phyloP scores from a whole-genome alignment of 2,888 invertebrate genomes.

The Artemia sinica region DNA sequence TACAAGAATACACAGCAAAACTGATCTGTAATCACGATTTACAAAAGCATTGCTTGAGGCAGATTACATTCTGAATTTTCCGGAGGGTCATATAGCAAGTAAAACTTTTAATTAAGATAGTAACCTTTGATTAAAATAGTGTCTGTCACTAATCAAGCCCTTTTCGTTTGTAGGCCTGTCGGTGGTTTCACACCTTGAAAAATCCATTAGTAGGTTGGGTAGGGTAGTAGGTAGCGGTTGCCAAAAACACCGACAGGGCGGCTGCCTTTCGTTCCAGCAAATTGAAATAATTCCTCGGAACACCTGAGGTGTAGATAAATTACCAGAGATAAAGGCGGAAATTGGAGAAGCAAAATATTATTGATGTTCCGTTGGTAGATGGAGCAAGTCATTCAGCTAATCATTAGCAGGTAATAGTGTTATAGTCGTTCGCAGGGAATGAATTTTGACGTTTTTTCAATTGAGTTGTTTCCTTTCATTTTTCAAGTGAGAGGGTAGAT shows the following conservation, averaged over 20 bases:
- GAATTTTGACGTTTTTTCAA: conserved; percentile 13
- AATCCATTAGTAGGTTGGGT: conserved; percentile 5
- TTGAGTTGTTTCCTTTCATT: conserved; percentile 14
- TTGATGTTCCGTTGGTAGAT: conserved; percentile 11
- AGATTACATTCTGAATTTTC: no score
- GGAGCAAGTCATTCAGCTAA: conserved; percentile 12
- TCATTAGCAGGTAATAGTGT: conserved; percentile 12
- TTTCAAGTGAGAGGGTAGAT: conserved; percentile 13
- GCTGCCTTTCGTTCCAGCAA: conserved; percentile 12
- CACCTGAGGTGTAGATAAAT: conserved; percentile 13
- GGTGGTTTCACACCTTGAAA: background rate
- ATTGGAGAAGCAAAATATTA: conserved; percentile 14
- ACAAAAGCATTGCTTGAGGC: no score
- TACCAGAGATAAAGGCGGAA: conserved; percentile 14
- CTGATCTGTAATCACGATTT: no score
- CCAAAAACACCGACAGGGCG: conserved; percentile 11
- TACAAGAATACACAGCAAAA: no score
- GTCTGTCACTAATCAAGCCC: no score
- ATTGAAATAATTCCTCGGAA: conserved; percentile 14
- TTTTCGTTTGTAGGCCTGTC: background rate
- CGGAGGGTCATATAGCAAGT: no score
- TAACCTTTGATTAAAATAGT: no score
- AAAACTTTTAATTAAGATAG: no score
- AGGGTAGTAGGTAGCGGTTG: conserved; percentile 7
- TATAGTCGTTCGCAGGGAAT: conserved; percentile 2